These are phyloP conservation scores for Poliocrania exsul DNA, from an alignment of 2,797 vertebrate species.

Conservation along the genomic window DNA sequence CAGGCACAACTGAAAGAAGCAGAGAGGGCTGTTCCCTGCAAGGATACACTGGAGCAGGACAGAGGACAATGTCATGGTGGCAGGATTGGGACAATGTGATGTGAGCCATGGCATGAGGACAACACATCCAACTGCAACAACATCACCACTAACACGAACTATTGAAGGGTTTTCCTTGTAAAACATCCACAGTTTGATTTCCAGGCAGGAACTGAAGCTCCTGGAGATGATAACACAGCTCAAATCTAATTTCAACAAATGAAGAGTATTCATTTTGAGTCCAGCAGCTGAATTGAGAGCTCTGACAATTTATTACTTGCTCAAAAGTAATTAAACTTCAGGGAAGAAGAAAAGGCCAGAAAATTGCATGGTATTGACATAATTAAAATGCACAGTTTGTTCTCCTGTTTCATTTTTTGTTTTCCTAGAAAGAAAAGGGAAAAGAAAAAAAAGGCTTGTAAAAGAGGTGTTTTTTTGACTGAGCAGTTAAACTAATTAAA, in stretches of 20 bases:
- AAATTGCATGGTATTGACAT: constrained; percentile 44
- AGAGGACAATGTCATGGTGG: fast-evolving
- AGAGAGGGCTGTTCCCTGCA: background rate
- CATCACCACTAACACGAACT: background rate
- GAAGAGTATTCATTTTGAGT: constrained; percentile 15
- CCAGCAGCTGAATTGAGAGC: background rate
- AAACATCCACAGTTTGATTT: background rate
- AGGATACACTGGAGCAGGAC: background rate
- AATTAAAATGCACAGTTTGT: constrained; percentile 41
- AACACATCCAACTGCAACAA: background rate
- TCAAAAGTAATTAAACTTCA: constrained; percentile 60
- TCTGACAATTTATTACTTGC: constrained; percentile 45
- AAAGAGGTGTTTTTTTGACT: background rate
- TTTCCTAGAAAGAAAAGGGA: background rate
- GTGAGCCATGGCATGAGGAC: background rate
- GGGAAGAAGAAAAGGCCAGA: constrained; percentile 29
- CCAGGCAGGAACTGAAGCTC: background rate
- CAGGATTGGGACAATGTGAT: background rate
- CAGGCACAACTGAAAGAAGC: background rate
- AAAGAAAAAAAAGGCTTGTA: background rate
- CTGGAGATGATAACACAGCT: background rate
- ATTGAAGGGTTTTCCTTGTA: background rate
- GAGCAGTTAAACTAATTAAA: constrained; percentile 40
- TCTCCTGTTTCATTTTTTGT: constrained; percentile 17
- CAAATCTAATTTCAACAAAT: background rate